A percentile compares a stretch with the other conserved stretches of the same genome.
phyloP scores from a whole-genome alignment of 2,888 invertebrate genomes.

The Diabrotica balteata region DNA sequence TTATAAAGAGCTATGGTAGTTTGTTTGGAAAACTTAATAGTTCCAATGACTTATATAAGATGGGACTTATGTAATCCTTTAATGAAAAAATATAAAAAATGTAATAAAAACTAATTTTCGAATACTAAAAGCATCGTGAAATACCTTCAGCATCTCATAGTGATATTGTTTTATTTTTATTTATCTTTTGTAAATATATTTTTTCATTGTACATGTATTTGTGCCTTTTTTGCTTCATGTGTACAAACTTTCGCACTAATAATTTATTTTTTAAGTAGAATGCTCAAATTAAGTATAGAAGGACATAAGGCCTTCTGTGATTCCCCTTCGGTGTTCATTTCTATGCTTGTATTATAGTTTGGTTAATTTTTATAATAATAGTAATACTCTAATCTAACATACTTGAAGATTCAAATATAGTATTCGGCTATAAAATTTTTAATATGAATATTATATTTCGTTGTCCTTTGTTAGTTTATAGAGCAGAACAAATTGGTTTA shows the following conservation, averaged over 20 bases:
- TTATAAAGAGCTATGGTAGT: too few species aligned
- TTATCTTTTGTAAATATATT: constrained; percentile 40
- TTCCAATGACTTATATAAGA: too few species aligned
- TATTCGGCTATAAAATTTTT: too few species aligned
- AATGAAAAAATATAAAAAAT: too few species aligned
- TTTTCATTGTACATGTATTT: constrained; percentile 37
- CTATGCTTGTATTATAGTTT: constrained; percentile 11
- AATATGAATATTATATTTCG: too few species aligned
- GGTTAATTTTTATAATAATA: constrained; percentile 10
- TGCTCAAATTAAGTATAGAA: constrained; percentile 26
- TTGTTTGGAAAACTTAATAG: too few species aligned
- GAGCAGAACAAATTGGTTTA: too few species aligned
- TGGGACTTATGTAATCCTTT: too few species aligned
- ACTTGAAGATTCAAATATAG: too few species aligned
- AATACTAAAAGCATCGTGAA: constrained; percentile 6
- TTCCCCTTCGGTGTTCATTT: constrained; percentile 20
- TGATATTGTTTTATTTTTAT: constrained; percentile 37
- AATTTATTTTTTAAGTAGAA: constrained; percentile 31
- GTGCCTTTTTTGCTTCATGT: constrained; percentile 37
- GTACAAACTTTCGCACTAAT: constrained; percentile 30
- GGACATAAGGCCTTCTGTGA: neutral
- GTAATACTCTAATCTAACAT: constrained; percentile 6
- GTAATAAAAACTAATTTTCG: too few species aligned
- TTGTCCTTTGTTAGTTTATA: too few species aligned
- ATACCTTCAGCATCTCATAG: constrained; percentile 34